A percentile compares a stretch with the other conserved stretches of the same genome.
These are phyloP conservation scores for Listronotus bonariensis DNA, from an alignment of 1,140 invertebrate genomes.

Conservation along the genomic window DNA sequence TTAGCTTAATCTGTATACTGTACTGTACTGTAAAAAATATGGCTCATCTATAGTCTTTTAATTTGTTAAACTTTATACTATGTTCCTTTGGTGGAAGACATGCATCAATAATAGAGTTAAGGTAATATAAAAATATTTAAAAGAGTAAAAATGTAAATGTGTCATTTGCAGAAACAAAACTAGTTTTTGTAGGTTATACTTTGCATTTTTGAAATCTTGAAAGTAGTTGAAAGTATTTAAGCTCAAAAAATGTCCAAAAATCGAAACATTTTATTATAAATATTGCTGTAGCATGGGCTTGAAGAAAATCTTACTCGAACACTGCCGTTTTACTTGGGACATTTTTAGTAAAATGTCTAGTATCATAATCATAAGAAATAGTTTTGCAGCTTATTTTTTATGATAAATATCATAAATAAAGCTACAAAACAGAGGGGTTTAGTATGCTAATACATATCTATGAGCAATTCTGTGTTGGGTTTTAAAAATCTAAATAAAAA, in stretches of 20 bases:
- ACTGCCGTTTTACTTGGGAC: conserved; percentile 51
- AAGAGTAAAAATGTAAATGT: too few species aligned
- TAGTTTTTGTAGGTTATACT: not conserved
- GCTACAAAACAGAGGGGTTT: not conserved
- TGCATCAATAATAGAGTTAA: too few species aligned
- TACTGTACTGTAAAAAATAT: too few species aligned
- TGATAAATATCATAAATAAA: conserved; percentile 4
- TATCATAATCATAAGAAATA: conserved; percentile 5
- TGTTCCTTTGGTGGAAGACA: too few species aligned
- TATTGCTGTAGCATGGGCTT: conserved; percentile 46
- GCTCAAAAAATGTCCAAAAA: conserved; percentile 47
- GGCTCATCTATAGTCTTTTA: too few species aligned
- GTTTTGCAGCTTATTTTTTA: conserved; percentile 7
- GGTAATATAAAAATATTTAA: too few species aligned
- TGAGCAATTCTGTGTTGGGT: too few species aligned
- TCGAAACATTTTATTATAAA: conserved; percentile 38
- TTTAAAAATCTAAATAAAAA: too few species aligned
- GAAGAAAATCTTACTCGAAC: conserved; percentile 45
- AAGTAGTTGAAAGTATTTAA: conserved; percentile 37
- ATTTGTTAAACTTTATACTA: too few species aligned
- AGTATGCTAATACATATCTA: not conserved
- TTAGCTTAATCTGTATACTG: too few species aligned
- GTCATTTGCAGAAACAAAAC: too few species aligned
- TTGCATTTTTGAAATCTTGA: not conserved
- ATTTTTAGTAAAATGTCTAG: conserved; percentile 29